Percentiles rank a stretch among this genome's conserved stretches.
Conservation (phyloP, 2,888 invertebrate species). For the Eristalis intricaria region DNA sequence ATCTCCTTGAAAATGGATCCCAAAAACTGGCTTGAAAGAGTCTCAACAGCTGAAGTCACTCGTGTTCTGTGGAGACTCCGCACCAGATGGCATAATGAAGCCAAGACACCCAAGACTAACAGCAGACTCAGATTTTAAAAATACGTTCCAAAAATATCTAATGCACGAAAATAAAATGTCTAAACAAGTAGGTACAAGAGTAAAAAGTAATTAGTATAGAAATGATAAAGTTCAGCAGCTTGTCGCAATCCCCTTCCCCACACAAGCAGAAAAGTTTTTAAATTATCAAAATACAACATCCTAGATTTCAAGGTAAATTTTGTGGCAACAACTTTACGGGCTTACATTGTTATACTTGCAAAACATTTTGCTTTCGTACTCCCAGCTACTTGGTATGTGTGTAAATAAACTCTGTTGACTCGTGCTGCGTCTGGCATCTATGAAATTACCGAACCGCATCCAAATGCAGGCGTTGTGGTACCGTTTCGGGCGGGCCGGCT, state of each 20-base stretch:
- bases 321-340: slow-evolving; percentile 7
- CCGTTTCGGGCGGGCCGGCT: not conserved
- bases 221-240: slow-evolving; percentile 9
- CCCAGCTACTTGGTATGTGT: not conserved
- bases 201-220: slow-evolving; percentile 10
- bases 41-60: too few relatives aligned
- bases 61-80: not conserved
- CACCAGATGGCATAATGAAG: not conserved
- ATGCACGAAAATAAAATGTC: not conserved
- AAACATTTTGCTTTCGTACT: not conserved
- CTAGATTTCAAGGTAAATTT: slow-evolving; percentile 23
- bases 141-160: not conserved
- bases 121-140: not conserved
- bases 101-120: not conserved
- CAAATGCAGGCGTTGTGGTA: not conserved
- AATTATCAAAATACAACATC: slow-evolving; percentile 31
- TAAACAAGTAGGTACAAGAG: too few relatives aligned
- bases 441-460: slow-evolving; percentile 2
- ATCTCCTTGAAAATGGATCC: too few relatives aligned
- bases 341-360: slow-evolving; percentile 19
- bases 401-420: not conserved
- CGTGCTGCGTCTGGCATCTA: not conserved
- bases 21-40: too few relatives aligned
- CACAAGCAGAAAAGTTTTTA: slow-evolving; percentile 24
- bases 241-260: not conserved